These are phyloP conservation scores for Pollenia angustigena DNA, from an alignment of 2,888 invertebrate genomes.

Conservation along the genomic window DNA sequence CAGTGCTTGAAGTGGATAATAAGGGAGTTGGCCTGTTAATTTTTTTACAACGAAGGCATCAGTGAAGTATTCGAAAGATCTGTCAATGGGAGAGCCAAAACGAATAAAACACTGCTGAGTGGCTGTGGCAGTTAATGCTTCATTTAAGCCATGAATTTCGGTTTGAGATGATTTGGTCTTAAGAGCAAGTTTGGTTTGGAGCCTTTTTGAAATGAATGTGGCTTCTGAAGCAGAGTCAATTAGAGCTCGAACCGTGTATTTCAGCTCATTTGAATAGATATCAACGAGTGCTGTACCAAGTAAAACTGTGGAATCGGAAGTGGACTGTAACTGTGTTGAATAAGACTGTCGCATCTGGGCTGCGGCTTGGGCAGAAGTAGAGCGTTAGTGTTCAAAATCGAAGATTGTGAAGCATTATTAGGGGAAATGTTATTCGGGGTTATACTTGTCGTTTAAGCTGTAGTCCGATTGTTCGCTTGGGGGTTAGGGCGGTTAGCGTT, in stretches of 20 bases:
- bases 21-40: background rate
- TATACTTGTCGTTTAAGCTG: background rate
- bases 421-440: background rate
- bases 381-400: background rate
- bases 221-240: conserved; percentile 30
- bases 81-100: conserved; percentile 12
- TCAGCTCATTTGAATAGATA: background rate
- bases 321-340: conserved; percentile 32
- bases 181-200: background rate
- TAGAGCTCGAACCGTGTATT: background rate
- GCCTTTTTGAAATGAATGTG: background rate
- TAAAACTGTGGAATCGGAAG: background rate
- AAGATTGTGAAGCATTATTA: background rate
- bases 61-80: background rate
- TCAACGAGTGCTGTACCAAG: conserved; percentile 35
- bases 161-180: background rate
- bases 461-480: too few relatives aligned
- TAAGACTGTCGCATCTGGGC: conserved; percentile 1
- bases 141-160: background rate
- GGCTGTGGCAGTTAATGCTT: background rate
- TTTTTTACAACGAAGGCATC: conserved; percentile 7
- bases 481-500: too few relatives aligned
- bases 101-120: background rate
- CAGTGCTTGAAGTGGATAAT: background rate
- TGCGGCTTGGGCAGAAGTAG: conserved; percentile 11